These are phyloP conservation scores for Drosophila conformis DNA, from an alignment of 2,888 invertebrate species.

Conservation along the genomic window DNA sequence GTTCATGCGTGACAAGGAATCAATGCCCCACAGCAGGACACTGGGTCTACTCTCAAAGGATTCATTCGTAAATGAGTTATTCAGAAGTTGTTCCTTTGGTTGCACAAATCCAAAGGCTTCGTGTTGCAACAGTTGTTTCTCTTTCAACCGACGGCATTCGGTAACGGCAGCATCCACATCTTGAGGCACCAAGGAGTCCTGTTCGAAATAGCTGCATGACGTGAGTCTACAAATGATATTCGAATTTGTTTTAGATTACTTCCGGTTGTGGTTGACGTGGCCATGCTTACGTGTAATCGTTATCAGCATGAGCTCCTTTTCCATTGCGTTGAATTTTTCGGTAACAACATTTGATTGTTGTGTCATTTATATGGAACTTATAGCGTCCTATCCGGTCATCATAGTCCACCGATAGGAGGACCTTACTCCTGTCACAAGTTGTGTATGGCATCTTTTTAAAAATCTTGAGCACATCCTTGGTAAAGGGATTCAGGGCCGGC, in stretches of 20 bases:
- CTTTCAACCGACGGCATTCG: conserved; percentile 82
- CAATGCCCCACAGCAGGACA: conserved; percentile 92
- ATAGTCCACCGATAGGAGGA: conserved; percentile 73
- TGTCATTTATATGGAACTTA: conserved; percentile 65
- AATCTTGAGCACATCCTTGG: conserved; percentile 85
- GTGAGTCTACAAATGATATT: conserved; percentile 57
- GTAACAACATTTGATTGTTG: conserved; percentile 79
- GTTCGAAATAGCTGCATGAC: conserved; percentile 64
- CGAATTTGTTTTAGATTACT: not conserved
- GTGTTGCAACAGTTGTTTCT: conserved; percentile 69
- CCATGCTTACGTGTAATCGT: conserved; percentile 67
- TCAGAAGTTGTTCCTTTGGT: conserved; percentile 6
- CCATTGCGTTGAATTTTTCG: conserved; percentile 77
- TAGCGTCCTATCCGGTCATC: conserved; percentile 59
- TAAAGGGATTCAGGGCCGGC: conserved; percentile 87
- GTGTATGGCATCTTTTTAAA: conserved; percentile 86
- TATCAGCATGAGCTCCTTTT: conserved; percentile 67
- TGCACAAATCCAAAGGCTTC: conserved; percentile 87
- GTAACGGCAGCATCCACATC: conserved; percentile 71
- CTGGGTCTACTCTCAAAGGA: conserved; percentile 84
- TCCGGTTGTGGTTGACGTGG: not conserved
- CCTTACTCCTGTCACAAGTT: conserved; percentile 84
- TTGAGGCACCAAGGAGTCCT: conserved; percentile 69
- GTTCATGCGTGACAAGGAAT: conserved; percentile 93
- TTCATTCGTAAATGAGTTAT: conserved; percentile 2